Base-by-base conservation (phyloP, 2,797 vertebrate species). In the Peromyscus nudipes region DNA sequence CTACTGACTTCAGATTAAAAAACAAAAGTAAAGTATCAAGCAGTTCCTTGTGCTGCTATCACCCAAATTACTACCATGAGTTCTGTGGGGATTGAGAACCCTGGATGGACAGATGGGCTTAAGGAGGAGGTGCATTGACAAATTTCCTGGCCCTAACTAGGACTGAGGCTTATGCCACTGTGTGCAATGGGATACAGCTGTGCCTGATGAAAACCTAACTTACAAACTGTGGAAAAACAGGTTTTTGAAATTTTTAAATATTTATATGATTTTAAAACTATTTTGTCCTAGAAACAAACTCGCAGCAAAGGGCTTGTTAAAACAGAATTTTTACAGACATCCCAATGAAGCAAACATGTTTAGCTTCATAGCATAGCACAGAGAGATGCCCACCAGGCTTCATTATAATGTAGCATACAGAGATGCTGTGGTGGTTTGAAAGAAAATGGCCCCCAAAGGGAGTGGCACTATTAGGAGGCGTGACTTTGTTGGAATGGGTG, bases 221-320 rank as follows among this genome's bases (percentile, higher is more conserved):
- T 89, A 57, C 23, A 86, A 17, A 55, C n/a, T 75, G 23, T 94
- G 49, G 77, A 73, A 83, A 82, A 96, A 88, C 5, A 86, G 64
- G 4, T 9, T 77, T 90, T 73, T 95, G 43, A n/a, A 25, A 88
- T 89, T 80, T 75, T n/a, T 7, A 69, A 86, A 21, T 43, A 46
- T 93, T 85, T 64, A 19, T 43, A 17, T 76, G n/a, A 55, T 69
- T 94, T 82, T 75, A 88, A 25, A 94, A 92, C 62, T 69, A 77
- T 80, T 89, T 92, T 88, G 34, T 93, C 60, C 93, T 89, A n/a
- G 80, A 75, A 91, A n/a, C 89, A 94, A 67, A 46, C 49, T 79
- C 73, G 13, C n/a, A 94, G 81, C 55, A 87, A 92, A 92, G 65
- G 9, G 46, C 76, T 91, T 92, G 46, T 90, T 94, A 94, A 94